Evolutionary conservation across 2,113 vertebrate species (phyloP).

Genomic region (Dipodomys stephensi): DNA sequence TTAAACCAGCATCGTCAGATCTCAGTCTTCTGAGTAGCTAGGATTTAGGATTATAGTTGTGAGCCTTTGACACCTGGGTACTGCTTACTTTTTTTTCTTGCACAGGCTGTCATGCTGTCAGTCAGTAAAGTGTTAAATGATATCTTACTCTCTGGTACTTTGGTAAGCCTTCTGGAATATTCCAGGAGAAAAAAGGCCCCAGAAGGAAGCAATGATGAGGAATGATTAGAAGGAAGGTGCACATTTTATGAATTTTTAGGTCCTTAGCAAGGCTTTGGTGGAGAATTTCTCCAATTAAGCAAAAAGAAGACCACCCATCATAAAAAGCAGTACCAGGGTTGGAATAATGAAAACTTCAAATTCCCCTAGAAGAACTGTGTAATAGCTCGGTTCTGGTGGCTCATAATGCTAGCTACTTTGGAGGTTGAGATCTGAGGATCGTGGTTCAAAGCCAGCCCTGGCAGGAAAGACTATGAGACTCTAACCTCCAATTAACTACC

Average conservation of each 20-base stretch:
- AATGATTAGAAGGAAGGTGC: no score
- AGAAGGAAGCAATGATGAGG: not conserved
- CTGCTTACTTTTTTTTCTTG: no score
- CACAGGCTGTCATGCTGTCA: not conserved
- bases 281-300: not conserved
- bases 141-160: not conserved
- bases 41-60: no score
- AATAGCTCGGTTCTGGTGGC: not conserved
- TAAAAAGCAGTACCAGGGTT: not conserved
- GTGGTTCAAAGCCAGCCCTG: no score
- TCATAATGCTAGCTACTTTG: no score
- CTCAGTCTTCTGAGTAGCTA: no score
- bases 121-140: not conserved
- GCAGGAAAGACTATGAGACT: no score
- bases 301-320: not conserved
- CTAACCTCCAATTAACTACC: no score
- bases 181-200: not conserved
- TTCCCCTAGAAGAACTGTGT: not conserved
- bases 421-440: no score
- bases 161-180: not conserved
- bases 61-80: no score
- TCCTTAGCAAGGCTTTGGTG: not conserved
- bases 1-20: no score
- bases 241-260: no score
- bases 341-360: slow-evolving; percentile 15